Base-by-base conservation (phyloP, 2,797 vertebrate species). In the Danio albolineatus region DNA sequence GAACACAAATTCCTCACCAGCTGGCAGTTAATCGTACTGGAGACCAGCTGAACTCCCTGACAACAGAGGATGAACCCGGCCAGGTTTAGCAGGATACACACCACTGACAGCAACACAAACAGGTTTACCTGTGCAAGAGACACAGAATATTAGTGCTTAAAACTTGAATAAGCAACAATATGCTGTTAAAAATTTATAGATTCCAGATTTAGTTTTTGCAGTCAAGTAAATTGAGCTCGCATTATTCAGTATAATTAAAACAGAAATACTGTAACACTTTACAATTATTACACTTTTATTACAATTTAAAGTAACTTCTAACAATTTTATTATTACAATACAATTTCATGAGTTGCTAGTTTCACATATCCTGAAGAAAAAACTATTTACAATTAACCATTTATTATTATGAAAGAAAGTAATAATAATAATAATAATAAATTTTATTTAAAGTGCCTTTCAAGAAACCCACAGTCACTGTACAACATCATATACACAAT, bases 11-110 rank as follows among this genome's bases (percentile, higher is more conserved):
- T 51, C 78, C 96, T 96, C 91, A 97, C 96, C 95, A 94, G 88
- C 83, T 94, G 78, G 54, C 96, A 97, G 89, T 88, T 90, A 84
- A 91, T 90, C 83, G 94, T 91, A 28, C 92, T 91, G 91, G 95
- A 94, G 57, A 97, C 92, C 89, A 96, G 94, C 64, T 94, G 95
- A 81, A 95, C 88, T 64, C 95, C 93, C 90, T 97, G 94, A 86
- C 92, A 95, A 90, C 93, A 96, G 6, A 97, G 88, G 86, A 96
- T 92, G 89, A 96, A 95, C 82, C 94, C 95, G 44, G 94, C 90
- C 83, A 96, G 86, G 78, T 95, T 96, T 74, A 97, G 91, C 73
- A 97, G 93, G 80, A 97, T 92, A 84, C 94, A 96, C 53, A 95
- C 89, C 87, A 96, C 76, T 9, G 95, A 96, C 44, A 97, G 90